Evolutionary conservation across 2,113 vertebrate genomes (phyloP), one percentile per base, ranked within the genome.

Genomic region (Dicaeum eximium): DNA sequence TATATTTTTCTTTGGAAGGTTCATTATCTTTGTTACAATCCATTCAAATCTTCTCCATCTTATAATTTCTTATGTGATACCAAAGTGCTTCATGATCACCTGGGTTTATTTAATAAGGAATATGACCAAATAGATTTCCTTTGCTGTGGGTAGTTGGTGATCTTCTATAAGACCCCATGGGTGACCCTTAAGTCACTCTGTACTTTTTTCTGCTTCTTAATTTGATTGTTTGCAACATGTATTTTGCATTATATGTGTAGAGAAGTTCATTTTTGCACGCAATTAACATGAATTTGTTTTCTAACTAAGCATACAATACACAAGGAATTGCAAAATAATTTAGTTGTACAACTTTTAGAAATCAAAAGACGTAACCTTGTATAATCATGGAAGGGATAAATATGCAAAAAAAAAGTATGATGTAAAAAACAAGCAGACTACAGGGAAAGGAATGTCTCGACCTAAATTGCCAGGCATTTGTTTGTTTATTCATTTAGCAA

Each of bases 401-500:
- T 58, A 37, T 37, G 44, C 11, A 15, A 9, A 23, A 54, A 51
- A 78, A 45, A 53, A 61, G 13, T 31, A 18, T 28, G 21, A 47
- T 42, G 16, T 77, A 61, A 85, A 77, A 96, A 96, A 38, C 28
- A 80, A 56, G 45, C 67, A 58, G 37, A 65, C 30, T 2, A 1
- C n/a, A 73, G 75, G 40, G 47, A 65, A 73, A 92, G 53, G 61
- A 62, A 65, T 79, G 37, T 81, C 47, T 58, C 15, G 17, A 17
- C 67, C 50, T 64, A 71, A 93, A 80, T 53, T 75, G 81, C 38
- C 38, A 90, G 74, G 4, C 44, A 3, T 85, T 85, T 93, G 65
- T 87, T 92, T 91, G 33, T 91, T 94, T 82, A 57, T 75, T 90
- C 83, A 38, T 78, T 94, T 78, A 90, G 78, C 70, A 62, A 94